phyloP scores from a whole-genome alignment of 2,888 invertebrate species.

The Camponotus fellah region DNA sequence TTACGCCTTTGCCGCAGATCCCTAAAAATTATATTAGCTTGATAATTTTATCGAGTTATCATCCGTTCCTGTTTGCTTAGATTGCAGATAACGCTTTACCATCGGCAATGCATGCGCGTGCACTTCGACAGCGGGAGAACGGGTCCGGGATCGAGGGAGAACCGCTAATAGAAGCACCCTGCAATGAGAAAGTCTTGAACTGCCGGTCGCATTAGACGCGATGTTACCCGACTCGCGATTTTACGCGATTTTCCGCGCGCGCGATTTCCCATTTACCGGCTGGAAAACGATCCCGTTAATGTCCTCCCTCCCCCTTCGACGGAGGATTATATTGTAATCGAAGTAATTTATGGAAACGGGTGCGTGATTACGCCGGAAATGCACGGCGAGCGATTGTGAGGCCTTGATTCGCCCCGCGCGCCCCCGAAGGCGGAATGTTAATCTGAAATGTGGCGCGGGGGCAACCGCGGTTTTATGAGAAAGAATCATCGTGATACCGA shows the following conservation, averaged over 20 bases:
- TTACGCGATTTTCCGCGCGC: conserved; percentile 45
- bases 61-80: conserved; percentile 37
- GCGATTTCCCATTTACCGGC: conserved; percentile 60
- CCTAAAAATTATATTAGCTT: not conserved
- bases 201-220: conserved; percentile 56
- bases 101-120: conserved; percentile 38
- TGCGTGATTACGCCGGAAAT: conserved; percentile 53
- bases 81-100: conserved; percentile 33
- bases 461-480: conserved; percentile 42
- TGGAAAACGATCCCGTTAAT: conserved; percentile 64
- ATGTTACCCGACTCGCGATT: conserved; percentile 51
- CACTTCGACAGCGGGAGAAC: conserved; percentile 34
- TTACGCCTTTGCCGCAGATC: too few relatives aligned
- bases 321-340: conserved; percentile 71
- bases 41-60: not conserved
- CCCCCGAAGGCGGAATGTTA: conserved; percentile 45
- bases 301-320: not conserved
- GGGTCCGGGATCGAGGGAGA: conserved; percentile 37
- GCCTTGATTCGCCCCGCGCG: conserved; percentile 16
- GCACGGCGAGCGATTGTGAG: conserved; percentile 31
- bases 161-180: conserved; percentile 71
- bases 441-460: conserved; percentile 35
- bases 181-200: conserved; percentile 77
- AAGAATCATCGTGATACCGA: conserved; percentile 44
- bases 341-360: conserved; percentile 67